phyloP scores from a whole-genome alignment of 2,797 vertebrate genomes.

The Eulemur coronatus region DNA sequence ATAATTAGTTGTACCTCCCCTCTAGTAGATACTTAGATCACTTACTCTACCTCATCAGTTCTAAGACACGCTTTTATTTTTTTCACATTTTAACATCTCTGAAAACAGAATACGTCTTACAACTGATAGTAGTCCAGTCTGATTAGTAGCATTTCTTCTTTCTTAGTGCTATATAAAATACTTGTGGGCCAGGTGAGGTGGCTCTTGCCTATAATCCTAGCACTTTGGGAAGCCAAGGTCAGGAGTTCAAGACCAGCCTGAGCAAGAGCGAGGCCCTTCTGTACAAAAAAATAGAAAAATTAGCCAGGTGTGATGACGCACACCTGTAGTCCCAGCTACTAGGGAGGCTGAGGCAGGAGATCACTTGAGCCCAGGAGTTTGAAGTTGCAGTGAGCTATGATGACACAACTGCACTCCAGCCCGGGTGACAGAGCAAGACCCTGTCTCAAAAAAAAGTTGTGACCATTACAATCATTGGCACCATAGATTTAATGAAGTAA shows the following conservation, averaged over 20 bases:
- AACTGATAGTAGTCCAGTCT: not conserved
- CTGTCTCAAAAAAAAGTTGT: not conserved
- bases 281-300: no score
- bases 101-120: slow-evolving; percentile 20
- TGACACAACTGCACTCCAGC: no score
- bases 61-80: not conserved
- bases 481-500: not conserved
- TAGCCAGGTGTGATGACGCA: no score
- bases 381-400: no score
- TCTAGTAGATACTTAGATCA: not conserved
- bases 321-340: no score
- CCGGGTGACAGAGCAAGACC: no score
- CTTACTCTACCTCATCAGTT: not conserved
- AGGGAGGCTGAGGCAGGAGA: no score
- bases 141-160: slow-evolving; percentile 30
- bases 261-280: no score
- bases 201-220: no score
- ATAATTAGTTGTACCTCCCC: not conserved
- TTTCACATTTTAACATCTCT: not conserved
- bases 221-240: no score
- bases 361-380: no score
- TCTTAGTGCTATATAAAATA: not conserved
- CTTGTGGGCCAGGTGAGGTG: not conserved
- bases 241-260: no score
- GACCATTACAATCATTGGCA: not conserved